Percentiles rank a stretch among this genome's conserved stretches.
Evolutionary conservation across 2,797 vertebrate species (phyloP).

Genomic region (Trematomus bernacchii): DNA sequence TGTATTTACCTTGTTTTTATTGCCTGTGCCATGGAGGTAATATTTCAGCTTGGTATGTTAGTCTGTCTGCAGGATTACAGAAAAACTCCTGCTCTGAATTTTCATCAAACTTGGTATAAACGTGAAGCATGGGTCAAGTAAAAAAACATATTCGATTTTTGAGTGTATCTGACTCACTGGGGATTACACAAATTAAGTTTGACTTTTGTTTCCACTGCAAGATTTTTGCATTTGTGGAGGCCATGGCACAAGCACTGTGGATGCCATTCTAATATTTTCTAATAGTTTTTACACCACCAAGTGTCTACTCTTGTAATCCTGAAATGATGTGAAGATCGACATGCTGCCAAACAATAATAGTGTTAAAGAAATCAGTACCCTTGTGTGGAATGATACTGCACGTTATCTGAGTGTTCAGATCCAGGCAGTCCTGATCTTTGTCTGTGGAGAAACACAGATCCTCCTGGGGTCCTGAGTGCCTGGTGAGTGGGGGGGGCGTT

Average conservation of each 20-base stretch:
- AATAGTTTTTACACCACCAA: not conserved
- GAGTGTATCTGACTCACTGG: too few relatives aligned
- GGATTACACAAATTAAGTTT: too few relatives aligned
- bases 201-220: too few relatives aligned
- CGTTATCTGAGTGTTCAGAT: slow-evolving; percentile 70
- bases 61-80: too few relatives aligned
- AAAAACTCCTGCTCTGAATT: too few relatives aligned
- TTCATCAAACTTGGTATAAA: too few relatives aligned
- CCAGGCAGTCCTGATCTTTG: slow-evolving; percentile 86
- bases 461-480: slow-evolving; percentile 86
- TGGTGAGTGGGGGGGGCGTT: slow-evolving; percentile 82
- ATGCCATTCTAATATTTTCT: not conserved
- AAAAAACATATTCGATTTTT: too few relatives aligned
- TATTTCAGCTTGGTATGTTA: too few relatives aligned
- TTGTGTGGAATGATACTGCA: slow-evolving; percentile 63
- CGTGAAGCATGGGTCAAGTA: too few relatives aligned
- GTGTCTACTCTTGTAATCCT: not conserved
- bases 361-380: slow-evolving; percentile 46
- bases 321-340: not conserved
- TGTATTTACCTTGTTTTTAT: not conserved
- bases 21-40: too few relatives aligned
- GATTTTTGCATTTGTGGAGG: too few relatives aligned
- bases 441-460: slow-evolving; percentile 87
- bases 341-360: not conserved
- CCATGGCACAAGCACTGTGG: too few relatives aligned